Base-by-base conservation (phyloP, 2,888 invertebrate genomes). In the Drosophila tanythrix region DNA sequence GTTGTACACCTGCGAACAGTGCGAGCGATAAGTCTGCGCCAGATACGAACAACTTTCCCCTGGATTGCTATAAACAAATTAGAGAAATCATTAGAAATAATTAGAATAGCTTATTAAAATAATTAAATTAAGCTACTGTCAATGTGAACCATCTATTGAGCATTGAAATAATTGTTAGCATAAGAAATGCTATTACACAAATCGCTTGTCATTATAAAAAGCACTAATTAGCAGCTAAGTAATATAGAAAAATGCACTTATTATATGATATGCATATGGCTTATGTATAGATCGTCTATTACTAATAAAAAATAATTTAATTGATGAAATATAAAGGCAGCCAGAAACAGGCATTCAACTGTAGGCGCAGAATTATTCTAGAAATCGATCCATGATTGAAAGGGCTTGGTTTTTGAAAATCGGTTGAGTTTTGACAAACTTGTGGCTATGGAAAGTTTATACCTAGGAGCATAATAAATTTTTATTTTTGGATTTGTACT, bases 1-100 rank as follows among this genome's bases (percentile, higher is more conserved):
- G 89, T 97, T 97, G 91, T 96, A 97, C 0, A 97, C 96, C 94
- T 97, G 97, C 2, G 95, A 94, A 90, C 97, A 97, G 82, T 96
- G 95, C 0, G 97, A 97, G 77, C 96, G 95, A 90, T 96, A 96
- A 78, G 96, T 96, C 67, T 96, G 96, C 0, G 96, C 96, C 59
- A 97, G 94, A 89, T 96, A 97, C 0, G 96, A 96, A 90, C 97
- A 97, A 10, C 95, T 94, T 70, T 96, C 95, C 78, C 96, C 95
- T 0, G 97, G 95, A 91, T 95, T 95, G 77, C 97, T 97, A 1
- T 5, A 10, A 29, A 40, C 93, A 93, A 75, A 74, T 63, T 62
- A 29, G n/a, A 80, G n/a, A 65, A 51, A 33, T 15, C 15, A 25
- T 36, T 13, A 18, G 21, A 7, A 25, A 11, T 33, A 31, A 48